These are phyloP conservation scores for Koerneria pararmatus DNA, from an alignment of 2,888 invertebrate genomes.

Conservation along the genomic window DNA sequence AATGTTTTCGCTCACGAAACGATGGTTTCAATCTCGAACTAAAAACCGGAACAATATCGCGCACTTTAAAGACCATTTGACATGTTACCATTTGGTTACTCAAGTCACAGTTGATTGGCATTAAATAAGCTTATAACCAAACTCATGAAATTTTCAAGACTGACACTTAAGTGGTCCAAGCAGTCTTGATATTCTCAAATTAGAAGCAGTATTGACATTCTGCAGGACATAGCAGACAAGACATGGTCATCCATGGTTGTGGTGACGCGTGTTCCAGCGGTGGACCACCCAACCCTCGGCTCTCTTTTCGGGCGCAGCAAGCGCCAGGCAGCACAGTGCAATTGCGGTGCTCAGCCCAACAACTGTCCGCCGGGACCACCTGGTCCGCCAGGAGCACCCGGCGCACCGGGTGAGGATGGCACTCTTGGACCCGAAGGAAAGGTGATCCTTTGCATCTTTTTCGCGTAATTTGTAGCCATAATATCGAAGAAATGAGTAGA, in stretches of 20 bases:
- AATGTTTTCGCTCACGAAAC: no score
- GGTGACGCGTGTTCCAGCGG: slow-evolving; percentile 12
- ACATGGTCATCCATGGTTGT: slow-evolving; percentile 21
- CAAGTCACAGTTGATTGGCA: neutral
- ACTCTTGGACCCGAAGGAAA: slow-evolving; percentile 12
- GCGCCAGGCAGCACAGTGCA: slow-evolving; percentile 10
- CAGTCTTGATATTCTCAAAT: no score
- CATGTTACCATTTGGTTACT: neutral
- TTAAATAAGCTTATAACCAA: neutral
- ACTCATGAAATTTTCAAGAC: neutral
- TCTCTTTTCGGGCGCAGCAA: slow-evolving; percentile 13
- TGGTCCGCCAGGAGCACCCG: slow-evolving; percentile 22
- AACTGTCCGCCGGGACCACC: slow-evolving; percentile 21
- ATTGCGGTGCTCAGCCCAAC: slow-evolving; percentile 22
- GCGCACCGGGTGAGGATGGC: slow-evolving; percentile 21
- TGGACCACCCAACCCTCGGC: neutral
- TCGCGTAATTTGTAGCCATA: no score
- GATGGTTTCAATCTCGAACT: no score
- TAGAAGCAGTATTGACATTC: neutral
- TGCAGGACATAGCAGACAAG: slow-evolving; percentile 16
- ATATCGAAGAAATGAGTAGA: no score
- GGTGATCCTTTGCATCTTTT: no score
- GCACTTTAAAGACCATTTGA: neutral
- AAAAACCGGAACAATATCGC: no score
- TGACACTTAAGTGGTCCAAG: no score